phyloP scores from a whole-genome alignment of 2,888 invertebrate species.

The Drosophila flavopinicola region DNA sequence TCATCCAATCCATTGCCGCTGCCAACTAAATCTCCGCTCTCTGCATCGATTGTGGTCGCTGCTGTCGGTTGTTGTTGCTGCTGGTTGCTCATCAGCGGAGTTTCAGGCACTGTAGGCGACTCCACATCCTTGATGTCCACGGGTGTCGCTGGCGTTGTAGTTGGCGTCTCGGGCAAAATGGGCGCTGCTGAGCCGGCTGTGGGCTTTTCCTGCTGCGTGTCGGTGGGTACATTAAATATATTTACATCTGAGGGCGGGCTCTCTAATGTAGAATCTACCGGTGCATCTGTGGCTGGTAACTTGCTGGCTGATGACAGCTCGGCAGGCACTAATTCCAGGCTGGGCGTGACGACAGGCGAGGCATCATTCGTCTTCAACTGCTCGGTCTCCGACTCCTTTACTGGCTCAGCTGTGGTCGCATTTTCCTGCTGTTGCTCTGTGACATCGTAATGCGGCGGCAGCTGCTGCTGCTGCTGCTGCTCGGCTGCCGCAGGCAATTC shows the following conservation, averaged over 20 bases:
- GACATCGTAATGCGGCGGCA: conserved; percentile 64
- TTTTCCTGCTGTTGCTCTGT: conserved; percentile 26
- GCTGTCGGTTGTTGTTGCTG: conserved; percentile 24
- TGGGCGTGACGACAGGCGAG: neutral
- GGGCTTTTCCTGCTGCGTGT: conserved; percentile 25
- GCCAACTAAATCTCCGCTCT: conserved; percentile 39
- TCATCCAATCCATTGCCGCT: conserved; percentile 59
- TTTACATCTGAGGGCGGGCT: conserved; percentile 63
- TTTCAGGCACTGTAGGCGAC: neutral
- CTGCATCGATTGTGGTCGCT: conserved; percentile 15
- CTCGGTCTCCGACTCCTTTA: neutral
- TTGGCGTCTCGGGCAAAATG: conserved; percentile 1
- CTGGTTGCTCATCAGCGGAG: conserved; percentile 3
- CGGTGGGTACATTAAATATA: conserved; percentile 60
- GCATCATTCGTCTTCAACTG: neutral
- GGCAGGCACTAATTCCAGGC: conserved; percentile 12
- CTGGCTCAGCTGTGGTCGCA: conserved; percentile 21
- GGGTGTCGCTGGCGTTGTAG: conserved; percentile 5
- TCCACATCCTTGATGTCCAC: conserved; percentile 35
- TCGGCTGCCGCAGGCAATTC: conserved; percentile 7
- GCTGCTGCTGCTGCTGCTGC: conserved; percentile 55
- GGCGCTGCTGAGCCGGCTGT: conserved; percentile 21
- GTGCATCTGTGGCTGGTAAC: conserved; percentile 3
- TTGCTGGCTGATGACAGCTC: conserved; percentile 28
- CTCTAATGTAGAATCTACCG: neutral